Base-by-base conservation (phyloP, 2,888 invertebrate genomes). In the Crioceris asparagi region DNA sequence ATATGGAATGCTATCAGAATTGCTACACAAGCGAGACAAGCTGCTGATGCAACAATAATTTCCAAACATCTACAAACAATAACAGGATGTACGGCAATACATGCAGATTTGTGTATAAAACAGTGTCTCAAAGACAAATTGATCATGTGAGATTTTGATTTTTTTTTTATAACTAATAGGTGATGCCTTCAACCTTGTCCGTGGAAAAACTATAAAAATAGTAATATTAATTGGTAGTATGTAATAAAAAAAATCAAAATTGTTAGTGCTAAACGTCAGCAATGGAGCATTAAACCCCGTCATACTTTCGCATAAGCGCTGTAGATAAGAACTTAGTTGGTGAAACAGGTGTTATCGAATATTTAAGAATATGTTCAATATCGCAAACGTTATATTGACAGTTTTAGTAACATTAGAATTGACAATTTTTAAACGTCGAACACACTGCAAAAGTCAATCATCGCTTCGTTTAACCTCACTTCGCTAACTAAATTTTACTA, bases 1-100 rank as follows among this genome's bases (percentile, higher is more conserved):
- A 56, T 65, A 38, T 66, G 66, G 66, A 60, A 65, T 46, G 57
- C 61, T 10, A 60, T 66, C 39, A 52, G 57, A 36, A 49, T 48
- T 10, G 48, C 54, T 10, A 49, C 51, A 39, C 48, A 55, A 14
- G 53, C 56, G 30, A 50, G 51, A 32, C 55, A 57, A 34, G 43
- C 49, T 32, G 51, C 58, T 3, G 64, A 64, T 42, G 12, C 50
- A n/a, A 32, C 40, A 7, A 51, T 54, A 32, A 56, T 65, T 27
- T 38, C 49, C 4, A 59, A 58, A 45, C 59, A 54, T 52, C 44
- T 64, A n/a, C 57, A 61, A 43, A 54, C 50, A 39, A 46, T 47
- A 8, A 47, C 51, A 4, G 45, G 53, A 17, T 62, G 56, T 45
- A 47, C 56, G 1, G 47, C 44, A 29, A 29, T 42, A 8, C 59